Base-by-base conservation (phyloP, 2,797 vertebrate species). In the Eospalax fontanierii region DNA sequence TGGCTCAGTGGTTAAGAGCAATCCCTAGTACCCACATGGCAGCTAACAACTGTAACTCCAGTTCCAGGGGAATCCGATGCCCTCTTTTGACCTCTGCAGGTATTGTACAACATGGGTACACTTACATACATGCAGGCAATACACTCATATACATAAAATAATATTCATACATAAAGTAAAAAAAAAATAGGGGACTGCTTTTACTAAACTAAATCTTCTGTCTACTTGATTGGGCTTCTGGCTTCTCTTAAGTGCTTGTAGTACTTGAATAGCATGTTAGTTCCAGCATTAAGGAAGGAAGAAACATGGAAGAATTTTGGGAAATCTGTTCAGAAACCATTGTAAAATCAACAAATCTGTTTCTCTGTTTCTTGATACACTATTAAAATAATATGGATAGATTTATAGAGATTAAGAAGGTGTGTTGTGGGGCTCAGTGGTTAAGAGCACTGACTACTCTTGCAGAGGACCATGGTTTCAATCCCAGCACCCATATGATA, bases 231-330 rank as follows among this genome's bases (percentile, higher is more conserved):
- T 89, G 54, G 40, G 22, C 71, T 43, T 85, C 59, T 75, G 75
- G 26, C 12, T 70, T 87, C 30, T 88, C 2, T 87, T n/a, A 63
- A 74, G 24, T 79, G 21, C 61, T 78, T 91, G 28, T 88, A 90
- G 78, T 92, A 65, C 54, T 95, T 89, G 76, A 87, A 50, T 78
- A 92, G 24, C 18, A 54, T 79, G 86, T 94, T 87, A 94, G 35
- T 90, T 96, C 18, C 12, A 93, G 18, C 71, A 22, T 84, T 74
- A 89, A 21, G 21, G 33, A 16, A 28, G 33, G 11, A 10, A 84
- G 93, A 70, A 66, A 22, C 76, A n/a, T 76, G 6, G 50, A 46
- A 80, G 24, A n/a, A 76, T 95, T 95, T 92, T 66, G 89, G 35
- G 24, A 96, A 78, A 65, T 88, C 74, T 75, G 40, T 81, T 88